A percentile compares a stretch with the other conserved stretches of the same genome.
Evolutionary conservation across 2,888 invertebrate genomes (phyloP).

Genomic region (Perithous albicinctus): DNA sequence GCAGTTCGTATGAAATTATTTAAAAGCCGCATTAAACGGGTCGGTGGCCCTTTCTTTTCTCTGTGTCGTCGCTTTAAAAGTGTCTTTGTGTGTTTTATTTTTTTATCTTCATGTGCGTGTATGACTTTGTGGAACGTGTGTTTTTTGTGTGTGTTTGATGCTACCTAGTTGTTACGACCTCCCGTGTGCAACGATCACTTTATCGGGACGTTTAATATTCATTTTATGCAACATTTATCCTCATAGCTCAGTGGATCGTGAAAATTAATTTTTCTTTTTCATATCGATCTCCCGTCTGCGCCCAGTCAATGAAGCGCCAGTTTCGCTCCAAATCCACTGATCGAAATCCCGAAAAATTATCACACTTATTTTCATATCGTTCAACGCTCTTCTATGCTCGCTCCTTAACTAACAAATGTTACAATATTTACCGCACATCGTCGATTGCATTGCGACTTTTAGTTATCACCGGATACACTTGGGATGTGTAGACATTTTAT

Average conservation of each 20-base stretch:
- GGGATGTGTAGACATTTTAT: too few species aligned
- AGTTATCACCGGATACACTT: neutral
- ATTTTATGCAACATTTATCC: conserved; percentile 78
- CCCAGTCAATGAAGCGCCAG: neutral
- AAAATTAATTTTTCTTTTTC: conserved; percentile 7
- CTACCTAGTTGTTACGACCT: conserved; percentile 27
- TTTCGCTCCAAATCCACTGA: neutral
- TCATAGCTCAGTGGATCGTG: conserved; percentile 13
- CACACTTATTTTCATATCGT: neutral
- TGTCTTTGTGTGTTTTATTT: conserved; percentile 1
- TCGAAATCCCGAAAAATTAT: neutral
- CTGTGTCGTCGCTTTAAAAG: neutral
- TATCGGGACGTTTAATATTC: conserved; percentile 74
- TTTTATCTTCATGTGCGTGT: conserved; percentile 13
- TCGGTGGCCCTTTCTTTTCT: conserved; percentile 22
- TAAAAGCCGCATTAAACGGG: conserved; percentile 49
- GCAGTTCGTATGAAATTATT: conserved; percentile 65
- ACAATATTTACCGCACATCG: neutral
- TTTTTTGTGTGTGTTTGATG: conserved; percentile 12
- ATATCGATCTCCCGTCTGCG: neutral
- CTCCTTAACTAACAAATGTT: neutral
- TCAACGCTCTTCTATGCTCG: neutral
- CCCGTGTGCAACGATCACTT: conserved; percentile 72
- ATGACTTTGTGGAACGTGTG: neutral
- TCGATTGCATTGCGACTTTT: neutral